Evolutionary conservation across 2,797 vertebrate species (phyloP).

Genomic region (Philypnodon macrostomus): DNA sequence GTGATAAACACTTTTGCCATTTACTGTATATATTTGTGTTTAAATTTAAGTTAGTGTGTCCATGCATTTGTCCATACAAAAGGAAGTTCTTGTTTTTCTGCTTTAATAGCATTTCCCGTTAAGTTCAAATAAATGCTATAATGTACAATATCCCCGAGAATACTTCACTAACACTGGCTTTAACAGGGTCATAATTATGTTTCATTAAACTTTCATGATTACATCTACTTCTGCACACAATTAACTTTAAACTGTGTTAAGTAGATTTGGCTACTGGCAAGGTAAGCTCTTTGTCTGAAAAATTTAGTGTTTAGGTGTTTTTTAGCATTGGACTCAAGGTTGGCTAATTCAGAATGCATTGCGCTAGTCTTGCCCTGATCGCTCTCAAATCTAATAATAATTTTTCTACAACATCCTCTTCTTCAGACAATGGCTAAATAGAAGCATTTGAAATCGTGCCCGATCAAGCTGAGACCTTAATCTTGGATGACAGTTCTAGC

Average conservation of each 20-base stretch:
- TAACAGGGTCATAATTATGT: conserved; percentile 12
- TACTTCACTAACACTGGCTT: conserved; percentile 14
- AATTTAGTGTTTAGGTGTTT: neutral
- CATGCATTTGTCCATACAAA: too few relatives aligned
- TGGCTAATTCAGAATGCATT: neutral
- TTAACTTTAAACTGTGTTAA: conserved; percentile 24
- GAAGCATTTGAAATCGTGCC: too few relatives aligned
- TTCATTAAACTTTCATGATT: conserved; percentile 22
- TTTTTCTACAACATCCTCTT: too few relatives aligned
- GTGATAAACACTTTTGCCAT: too few relatives aligned
- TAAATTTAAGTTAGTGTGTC: too few relatives aligned
- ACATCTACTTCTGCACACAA: conserved; percentile 19
- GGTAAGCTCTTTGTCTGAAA: conserved; percentile 29
- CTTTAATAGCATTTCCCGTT: conserved; percentile 1
- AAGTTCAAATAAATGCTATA: conserved; percentile 3
- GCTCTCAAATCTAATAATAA: too few relatives aligned
- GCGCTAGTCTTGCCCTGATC: neutral
- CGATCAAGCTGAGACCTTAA: too few relatives aligned
- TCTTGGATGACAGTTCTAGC: too few relatives aligned
- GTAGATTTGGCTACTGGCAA: conserved; percentile 13
- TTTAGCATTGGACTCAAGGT: neutral
- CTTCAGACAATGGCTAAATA: too few relatives aligned
- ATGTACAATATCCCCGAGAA: neutral
- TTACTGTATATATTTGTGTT: too few relatives aligned
- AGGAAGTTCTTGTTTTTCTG: too few relatives aligned